phyloP scores from a whole-genome alignment of 2,888 invertebrate species.

The Chorisops tibialis region DNA sequence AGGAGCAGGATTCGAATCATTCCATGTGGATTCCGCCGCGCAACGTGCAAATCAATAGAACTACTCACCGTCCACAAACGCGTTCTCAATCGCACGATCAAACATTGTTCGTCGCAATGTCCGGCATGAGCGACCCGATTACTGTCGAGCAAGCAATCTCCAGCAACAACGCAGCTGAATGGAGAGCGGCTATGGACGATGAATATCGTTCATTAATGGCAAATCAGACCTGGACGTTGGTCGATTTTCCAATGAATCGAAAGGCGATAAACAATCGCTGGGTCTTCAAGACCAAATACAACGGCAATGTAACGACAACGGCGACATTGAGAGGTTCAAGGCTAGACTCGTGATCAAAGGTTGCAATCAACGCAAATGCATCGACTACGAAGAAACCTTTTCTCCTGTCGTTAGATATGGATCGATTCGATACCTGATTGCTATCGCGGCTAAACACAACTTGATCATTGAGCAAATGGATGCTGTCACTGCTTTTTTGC shows the following conservation, averaged over 20 bases:
- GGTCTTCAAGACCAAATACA: slow-evolving; percentile 30
- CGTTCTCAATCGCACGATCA: slow-evolving; percentile 5
- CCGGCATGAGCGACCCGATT: slow-evolving; percentile 3
- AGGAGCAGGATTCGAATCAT: background rate
- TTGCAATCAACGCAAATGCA: slow-evolving; percentile 26
- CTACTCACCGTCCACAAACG: background rate
- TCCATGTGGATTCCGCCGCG: slow-evolving; percentile 4
- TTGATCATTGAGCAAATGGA: slow-evolving; percentile 32
- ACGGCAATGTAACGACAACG: slow-evolving; percentile 1
- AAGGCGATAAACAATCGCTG: slow-evolving; percentile 1
- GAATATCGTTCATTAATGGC: slow-evolving; percentile 36
- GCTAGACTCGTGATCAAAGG: slow-evolving; percentile 30
- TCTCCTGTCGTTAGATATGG: slow-evolving; percentile 30
- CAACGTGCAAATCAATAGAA: background rate
- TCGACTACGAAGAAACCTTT: slow-evolving; percentile 33
- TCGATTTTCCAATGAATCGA: slow-evolving; percentile 8
- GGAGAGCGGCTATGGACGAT: slow-evolving; percentile 34
- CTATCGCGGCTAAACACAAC: background rate
- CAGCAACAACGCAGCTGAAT: background rate
- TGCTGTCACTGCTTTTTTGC: slow-evolving; percentile 21
- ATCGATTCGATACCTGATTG: slow-evolving; percentile 12
- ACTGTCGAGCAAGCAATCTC: slow-evolving; percentile 6
- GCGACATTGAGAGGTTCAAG: slow-evolving; percentile 1
- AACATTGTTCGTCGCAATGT: slow-evolving; percentile 8
- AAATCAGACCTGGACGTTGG: slow-evolving; percentile 30